phyloP scores from a whole-genome alignment of 1,140 invertebrate genomes.

The Sinella curviseta region DNA sequence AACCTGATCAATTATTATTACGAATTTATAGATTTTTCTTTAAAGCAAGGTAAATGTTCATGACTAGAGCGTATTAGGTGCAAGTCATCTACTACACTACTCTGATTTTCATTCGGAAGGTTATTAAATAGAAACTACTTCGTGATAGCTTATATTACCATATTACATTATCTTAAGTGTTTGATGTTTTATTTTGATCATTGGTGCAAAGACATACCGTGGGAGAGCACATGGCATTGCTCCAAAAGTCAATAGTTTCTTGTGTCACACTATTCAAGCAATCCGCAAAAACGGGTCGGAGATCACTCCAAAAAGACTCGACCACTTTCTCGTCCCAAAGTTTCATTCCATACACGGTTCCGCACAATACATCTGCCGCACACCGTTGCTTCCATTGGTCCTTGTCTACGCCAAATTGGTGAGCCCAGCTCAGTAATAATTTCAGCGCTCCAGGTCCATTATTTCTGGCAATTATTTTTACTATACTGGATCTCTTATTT shows the following conservation, averaged over 20 bases:
- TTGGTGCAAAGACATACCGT: conserved; percentile 43
- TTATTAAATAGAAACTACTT: too few relatives aligned
- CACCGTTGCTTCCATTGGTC: conserved; percentile 61
- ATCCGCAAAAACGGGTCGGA: conserved; percentile 42
- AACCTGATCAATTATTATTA: conserved; percentile 2
- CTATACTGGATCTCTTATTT: conserved; percentile 61
- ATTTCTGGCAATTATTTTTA: conserved; percentile 52
- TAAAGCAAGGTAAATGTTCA: background rate
- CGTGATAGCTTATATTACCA: too few relatives aligned
- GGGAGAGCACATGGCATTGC: conserved; percentile 28
- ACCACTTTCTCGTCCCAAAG: conserved; percentile 40
- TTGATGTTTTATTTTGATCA: too few relatives aligned
- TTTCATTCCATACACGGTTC: conserved; percentile 49
- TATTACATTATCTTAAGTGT: too few relatives aligned
- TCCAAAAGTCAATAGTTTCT: conserved; percentile 45
- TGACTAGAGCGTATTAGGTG: background rate
- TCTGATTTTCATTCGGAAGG: background rate
- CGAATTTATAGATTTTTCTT: too few relatives aligned
- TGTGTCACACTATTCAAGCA: conserved; percentile 47
- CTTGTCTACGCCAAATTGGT: conserved; percentile 39
- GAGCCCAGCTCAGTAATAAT: conserved; percentile 23
- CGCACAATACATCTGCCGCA: conserved; percentile 77
- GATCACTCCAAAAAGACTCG: conserved; percentile 33
- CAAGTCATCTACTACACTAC: too few relatives aligned
- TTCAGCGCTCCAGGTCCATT: conserved; percentile 39